A percentile compares a stretch with the other conserved stretches of the same genome.
These are phyloP conservation scores for Picathartes gymnocephalus DNA, from an alignment of 2,113 vertebrate genomes.

Conservation along the genomic window DNA sequence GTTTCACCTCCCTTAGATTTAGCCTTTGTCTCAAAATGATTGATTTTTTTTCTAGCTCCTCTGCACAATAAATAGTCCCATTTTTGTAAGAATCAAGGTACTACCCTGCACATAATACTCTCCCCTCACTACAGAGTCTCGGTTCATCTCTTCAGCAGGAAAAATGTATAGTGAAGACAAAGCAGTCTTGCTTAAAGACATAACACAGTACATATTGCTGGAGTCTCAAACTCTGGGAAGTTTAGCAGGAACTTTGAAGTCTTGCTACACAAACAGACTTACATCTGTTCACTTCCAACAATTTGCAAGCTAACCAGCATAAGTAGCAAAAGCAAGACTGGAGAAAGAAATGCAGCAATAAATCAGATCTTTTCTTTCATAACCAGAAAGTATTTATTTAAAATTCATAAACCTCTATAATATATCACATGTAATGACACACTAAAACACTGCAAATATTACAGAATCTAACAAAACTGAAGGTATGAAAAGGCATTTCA, in stretches of 20 bases:
- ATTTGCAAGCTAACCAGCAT: neutral
- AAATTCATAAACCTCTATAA: neutral
- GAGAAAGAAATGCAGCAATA: neutral
- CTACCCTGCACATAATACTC: neutral
- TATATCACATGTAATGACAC: neutral
- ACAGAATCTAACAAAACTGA: neutral
- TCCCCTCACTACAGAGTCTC: neutral
- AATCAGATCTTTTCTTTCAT: neutral
- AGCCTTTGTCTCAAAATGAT: neutral
- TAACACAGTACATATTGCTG: neutral
- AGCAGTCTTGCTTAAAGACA: neutral
- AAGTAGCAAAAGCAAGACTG: neutral
- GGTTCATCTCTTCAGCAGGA: neutral
- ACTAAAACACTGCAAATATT: neutral
- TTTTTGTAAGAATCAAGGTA: neutral
- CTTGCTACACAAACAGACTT: neutral
- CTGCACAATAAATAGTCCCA: neutral
- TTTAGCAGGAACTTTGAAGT: neutral
- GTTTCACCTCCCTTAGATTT: neutral
- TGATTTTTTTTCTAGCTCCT: neutral
- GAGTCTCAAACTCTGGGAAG: neutral
- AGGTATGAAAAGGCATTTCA: neutral
- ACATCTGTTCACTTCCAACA: neutral
- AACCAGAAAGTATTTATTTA: neutral
- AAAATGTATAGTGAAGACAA: rapidly evolving